phyloP scores from a whole-genome alignment of 1,140 invertebrate genomes.

The Pemphigus obesinymphae region DNA sequence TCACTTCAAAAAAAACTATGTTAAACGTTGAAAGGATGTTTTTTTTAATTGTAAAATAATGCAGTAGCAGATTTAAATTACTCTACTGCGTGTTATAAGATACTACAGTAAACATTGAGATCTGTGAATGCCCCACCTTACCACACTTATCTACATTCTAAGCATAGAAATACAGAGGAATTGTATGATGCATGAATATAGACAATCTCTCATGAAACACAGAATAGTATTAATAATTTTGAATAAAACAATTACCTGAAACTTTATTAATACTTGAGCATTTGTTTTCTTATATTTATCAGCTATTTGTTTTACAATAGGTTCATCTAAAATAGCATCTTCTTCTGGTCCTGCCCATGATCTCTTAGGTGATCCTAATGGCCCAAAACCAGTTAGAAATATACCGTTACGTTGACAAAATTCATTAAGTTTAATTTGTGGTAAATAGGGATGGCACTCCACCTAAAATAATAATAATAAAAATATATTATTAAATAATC shows the following conservation, averaged over 20 bases:
- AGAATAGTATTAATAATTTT: too few relatives aligned
- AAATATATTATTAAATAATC: not conserved
- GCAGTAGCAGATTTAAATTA: too few relatives aligned
- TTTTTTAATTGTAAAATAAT: too few relatives aligned
- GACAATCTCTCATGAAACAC: too few relatives aligned
- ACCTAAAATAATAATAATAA: constrained; percentile 53
- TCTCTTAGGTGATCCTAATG: constrained; percentile 65
- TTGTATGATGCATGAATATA: too few relatives aligned
- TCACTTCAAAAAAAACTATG: too few relatives aligned
- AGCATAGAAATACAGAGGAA: too few relatives aligned
- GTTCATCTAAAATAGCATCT: constrained; percentile 61
- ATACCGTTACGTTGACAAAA: constrained; percentile 67
- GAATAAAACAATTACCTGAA: constrained; percentile 51
- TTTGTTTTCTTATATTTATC: constrained; percentile 63
- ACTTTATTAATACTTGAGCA: constrained; percentile 67
- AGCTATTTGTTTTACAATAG: constrained; percentile 61
- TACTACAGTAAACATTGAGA: too few relatives aligned
- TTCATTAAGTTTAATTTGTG: constrained; percentile 67
- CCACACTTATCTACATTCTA: too few relatives aligned
- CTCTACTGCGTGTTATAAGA: too few relatives aligned
- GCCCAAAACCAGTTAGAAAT: constrained; percentile 71
- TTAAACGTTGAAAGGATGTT: too few relatives aligned
- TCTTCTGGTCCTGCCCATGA: constrained; percentile 57
- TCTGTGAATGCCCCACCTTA: too few relatives aligned
- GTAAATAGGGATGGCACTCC: constrained; percentile 81